These are phyloP conservation scores for Pollicipes pollicipes DNA, from an alignment of 1,140 invertebrate genomes.

Conservation along the genomic window DNA sequence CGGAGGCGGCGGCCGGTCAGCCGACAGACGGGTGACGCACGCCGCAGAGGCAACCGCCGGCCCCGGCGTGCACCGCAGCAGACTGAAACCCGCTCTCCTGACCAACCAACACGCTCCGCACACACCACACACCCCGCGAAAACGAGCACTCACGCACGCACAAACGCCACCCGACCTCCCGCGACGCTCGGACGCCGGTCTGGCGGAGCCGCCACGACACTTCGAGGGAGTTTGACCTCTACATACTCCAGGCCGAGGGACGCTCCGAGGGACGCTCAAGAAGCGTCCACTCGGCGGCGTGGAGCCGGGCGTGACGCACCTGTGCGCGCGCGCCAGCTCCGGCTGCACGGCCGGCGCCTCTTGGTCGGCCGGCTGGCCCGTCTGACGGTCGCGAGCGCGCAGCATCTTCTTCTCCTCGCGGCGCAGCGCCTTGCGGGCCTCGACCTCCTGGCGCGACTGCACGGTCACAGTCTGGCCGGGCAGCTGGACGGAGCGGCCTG, in stretches of 20 bases:
- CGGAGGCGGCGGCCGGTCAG: neutral
- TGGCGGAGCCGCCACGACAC: neutral
- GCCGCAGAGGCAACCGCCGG: neutral
- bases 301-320: slow-evolving; percentile 9
- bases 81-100: neutral
- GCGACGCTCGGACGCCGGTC: too few relatives aligned
- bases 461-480: slow-evolving; percentile 56
- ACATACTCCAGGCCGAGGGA: neutral
- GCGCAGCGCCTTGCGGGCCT: slow-evolving; percentile 55
- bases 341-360: slow-evolving; percentile 20
- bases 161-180: too few relatives aligned
- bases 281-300: neutral
- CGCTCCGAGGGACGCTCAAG: neutral
- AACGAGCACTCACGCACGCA: too few relatives aligned
- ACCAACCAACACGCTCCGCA: neutral
- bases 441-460: slow-evolving; percentile 65
- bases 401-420: slow-evolving; percentile 71
- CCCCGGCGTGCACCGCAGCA: neutral
- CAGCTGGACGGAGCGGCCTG: slow-evolving; percentile 25
- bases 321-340: slow-evolving; percentile 15
- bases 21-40: neutral
- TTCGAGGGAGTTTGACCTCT: neutral
- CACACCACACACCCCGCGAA: too few relatives aligned
- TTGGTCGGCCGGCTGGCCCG: slow-evolving; percentile 23
- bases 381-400: slow-evolving; percentile 33